A percentile compares a stretch with the other conserved stretches of the same genome.
phyloP scores from a whole-genome alignment of 2,113 vertebrate species.

The Reinhardtius hippoglossoides region DNA sequence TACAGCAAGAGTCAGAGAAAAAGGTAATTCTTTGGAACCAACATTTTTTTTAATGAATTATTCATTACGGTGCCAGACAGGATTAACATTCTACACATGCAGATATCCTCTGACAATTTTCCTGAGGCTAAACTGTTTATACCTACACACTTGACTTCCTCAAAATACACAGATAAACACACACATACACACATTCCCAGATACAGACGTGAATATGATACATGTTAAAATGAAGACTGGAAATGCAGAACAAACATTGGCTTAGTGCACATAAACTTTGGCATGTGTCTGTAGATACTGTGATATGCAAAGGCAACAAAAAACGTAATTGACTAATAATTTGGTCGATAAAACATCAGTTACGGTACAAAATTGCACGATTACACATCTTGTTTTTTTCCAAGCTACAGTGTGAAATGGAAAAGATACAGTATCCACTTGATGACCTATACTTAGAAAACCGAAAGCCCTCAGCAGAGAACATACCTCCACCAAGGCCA shows the following conservation, averaged over 20 bases:
- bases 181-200: background rate
- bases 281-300: background rate
- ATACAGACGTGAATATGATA: background rate
- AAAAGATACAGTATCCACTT: background rate
- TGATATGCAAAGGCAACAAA: background rate
- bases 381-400: background rate
- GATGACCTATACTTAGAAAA: background rate
- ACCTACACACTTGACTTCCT: conserved; percentile 25
- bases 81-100: conserved; percentile 65
- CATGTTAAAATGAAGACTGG: background rate
- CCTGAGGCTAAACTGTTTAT: conserved; percentile 38
- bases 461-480: background rate
- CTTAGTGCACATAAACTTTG: background rate
- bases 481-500: background rate
- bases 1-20: conserved; percentile 42
- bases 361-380: background rate
- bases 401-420: background rate
- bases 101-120: conserved; percentile 63
- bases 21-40: conserved; percentile 51
- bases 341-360: background rate
- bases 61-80: conserved; percentile 63
- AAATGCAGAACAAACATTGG: background rate
- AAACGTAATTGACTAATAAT: too few relatives aligned
- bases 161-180: conserved; percentile 24
- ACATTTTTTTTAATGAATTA: conserved; percentile 69